Evolutionary conservation across 2,888 invertebrate genomes (phyloP).

Genomic region (Andricus quercusramuli): DNA sequence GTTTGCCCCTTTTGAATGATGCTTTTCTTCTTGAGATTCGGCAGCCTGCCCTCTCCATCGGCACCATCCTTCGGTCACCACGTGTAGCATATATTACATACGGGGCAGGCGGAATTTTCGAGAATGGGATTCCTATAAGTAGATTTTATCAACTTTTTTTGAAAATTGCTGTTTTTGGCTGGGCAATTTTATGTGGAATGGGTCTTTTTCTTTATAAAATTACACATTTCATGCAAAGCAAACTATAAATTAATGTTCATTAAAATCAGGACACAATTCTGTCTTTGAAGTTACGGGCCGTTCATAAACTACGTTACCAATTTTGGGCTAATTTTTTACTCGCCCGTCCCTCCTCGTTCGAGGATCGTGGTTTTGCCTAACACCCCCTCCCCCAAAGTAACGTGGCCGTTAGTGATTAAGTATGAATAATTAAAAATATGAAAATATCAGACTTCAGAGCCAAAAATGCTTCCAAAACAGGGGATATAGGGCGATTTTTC

Average conservation of each 20-base stretch:
- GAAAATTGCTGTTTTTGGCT: background rate
- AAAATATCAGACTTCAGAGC: too few species aligned
- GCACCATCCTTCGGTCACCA: constrained; percentile 9
- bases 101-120: background rate
- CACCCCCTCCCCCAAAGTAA: too few species aligned
- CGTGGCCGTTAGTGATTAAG: too few species aligned
- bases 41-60: constrained; percentile 45
- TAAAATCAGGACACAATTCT: background rate
- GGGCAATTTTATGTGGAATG: background rate
- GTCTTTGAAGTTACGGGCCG: background rate
- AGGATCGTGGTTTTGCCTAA: too few species aligned
- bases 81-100: background rate
- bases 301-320: too few species aligned
- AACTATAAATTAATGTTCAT: background rate
- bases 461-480: too few species aligned
- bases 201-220: background rate
- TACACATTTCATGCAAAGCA: background rate
- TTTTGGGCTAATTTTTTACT: too few species aligned
- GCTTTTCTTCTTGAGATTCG: constrained; percentile 66
- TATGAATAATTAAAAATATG: too few species aligned
- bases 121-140: background rate
- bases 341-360: too few species aligned
- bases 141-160: background rate
- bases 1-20: constrained; percentile 70
- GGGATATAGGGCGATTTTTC: too few species aligned